phyloP scores from a whole-genome alignment of 1,140 invertebrate species.

The Pantala flavescens region DNA sequence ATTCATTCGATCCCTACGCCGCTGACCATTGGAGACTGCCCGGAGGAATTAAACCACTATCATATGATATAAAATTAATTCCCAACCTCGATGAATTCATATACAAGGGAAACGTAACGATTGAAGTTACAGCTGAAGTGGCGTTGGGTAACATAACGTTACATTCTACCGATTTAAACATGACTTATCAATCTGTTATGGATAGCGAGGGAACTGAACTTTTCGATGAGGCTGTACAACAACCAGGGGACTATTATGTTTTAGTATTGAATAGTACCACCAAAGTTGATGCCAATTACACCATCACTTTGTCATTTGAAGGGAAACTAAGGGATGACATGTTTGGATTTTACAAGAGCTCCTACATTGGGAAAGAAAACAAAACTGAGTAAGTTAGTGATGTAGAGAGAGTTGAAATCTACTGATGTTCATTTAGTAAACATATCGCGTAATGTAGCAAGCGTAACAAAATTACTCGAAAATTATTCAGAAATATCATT shows the following conservation, averaged over 20 bases:
- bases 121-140: not conserved
- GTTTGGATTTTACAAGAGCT: conserved; percentile 71
- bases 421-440: too few relatives aligned
- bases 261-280: conserved; percentile 23
- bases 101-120: not conserved
- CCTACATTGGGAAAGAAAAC: conserved; percentile 43
- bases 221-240: not conserved
- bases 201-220: not conserved
- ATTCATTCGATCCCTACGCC: too few relatives aligned
- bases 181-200: conserved; percentile 22
- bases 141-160: not conserved
- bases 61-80: not conserved
- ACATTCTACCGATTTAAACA: conserved; percentile 15
- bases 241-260: not conserved
- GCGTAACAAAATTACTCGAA: not conserved
- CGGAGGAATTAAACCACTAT: not conserved
- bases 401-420: too few relatives aligned
- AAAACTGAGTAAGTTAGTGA: conserved; percentile 32
- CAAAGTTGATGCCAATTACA: conserved; percentile 28
- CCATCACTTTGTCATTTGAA: conserved; percentile 39
- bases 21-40: not conserved
- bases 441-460: not conserved
- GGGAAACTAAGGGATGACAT: conserved; percentile 46
- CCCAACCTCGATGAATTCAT: not conserved
- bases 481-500: not conserved